These are phyloP conservation scores for Pollenia amentaria DNA, from an alignment of 2,888 invertebrate genomes.

Conservation along the genomic window DNA sequence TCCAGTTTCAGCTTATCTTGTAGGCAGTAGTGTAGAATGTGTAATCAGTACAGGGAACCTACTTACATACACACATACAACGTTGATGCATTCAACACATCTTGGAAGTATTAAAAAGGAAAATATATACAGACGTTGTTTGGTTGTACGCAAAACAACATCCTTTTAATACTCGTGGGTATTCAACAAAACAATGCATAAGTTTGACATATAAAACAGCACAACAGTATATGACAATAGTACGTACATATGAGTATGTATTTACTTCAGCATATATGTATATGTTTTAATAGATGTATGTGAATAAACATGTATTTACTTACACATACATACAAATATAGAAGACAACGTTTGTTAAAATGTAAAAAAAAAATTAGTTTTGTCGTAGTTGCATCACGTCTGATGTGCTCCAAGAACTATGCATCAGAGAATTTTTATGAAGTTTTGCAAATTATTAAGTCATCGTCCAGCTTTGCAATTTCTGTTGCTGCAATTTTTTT, in stretches of 20 bases:
- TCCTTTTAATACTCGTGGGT: slow-evolving; percentile 32
- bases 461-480: too few species aligned
- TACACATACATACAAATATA: neutral
- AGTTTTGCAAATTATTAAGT: neutral
- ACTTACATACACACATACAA: slow-evolving; percentile 54
- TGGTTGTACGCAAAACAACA: slow-evolving; percentile 47
- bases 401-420: slow-evolving; percentile 70
- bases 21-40: slow-evolving; percentile 28
- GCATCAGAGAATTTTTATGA: slow-evolving; percentile 44
- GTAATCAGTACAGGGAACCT: neutral
- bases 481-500: neutral
- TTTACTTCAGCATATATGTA: neutral
- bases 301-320: neutral
- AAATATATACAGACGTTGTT: slow-evolving; percentile 9
- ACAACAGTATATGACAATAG: neutral
- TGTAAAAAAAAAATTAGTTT: neutral
- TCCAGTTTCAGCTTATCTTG: slow-evolving; percentile 23
- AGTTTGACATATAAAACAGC: slow-evolving; percentile 36
- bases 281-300: neutral
- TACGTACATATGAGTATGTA: neutral
- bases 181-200: slow-evolving; percentile 50
- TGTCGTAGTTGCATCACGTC: slow-evolving; percentile 19
- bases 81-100: slow-evolving; percentile 11
- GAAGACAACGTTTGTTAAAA: too few species aligned
- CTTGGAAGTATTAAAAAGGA: slow-evolving; percentile 52